A percentile compares a stretch with the other conserved stretches of the same genome.
phyloP scores from a whole-genome alignment of 2,888 invertebrate species.

The Conchocele bisecta region DNA sequence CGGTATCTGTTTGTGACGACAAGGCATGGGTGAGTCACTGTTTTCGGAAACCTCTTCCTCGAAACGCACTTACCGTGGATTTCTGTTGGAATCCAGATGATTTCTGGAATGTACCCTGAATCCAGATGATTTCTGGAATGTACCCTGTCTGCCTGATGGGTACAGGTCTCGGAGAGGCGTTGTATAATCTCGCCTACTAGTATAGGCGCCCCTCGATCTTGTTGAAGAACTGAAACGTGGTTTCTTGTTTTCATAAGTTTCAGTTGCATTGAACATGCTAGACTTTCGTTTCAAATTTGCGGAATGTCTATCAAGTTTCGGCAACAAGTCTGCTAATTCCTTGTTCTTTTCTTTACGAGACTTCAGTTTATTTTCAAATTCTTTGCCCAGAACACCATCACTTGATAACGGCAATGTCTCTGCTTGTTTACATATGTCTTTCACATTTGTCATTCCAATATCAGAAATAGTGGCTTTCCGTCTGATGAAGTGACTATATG shows the following conservation, averaged over 20 bases:
- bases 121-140: no score
- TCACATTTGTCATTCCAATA: conserved; percentile 21
- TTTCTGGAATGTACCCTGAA: no score
- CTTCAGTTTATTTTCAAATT: conserved; percentile 30
- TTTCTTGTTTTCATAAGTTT: no score
- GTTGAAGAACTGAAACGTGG: no score
- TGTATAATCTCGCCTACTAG: no score
- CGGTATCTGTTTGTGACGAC: conserved; percentile 40
- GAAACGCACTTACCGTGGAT: conserved; percentile 29
- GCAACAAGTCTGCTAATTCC: conserved; percentile 33
- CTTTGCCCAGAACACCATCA: conserved; percentile 31
- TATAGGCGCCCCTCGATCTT: no score
- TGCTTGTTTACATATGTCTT: conserved; percentile 18
- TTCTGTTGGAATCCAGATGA: no score
- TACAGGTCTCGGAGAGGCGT: no score
- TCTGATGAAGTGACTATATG: conserved; percentile 29
- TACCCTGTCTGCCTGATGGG: no score
- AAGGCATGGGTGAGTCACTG: conserved; percentile 4
- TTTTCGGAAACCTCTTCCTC: conserved; percentile 8
- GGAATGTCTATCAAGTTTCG: conserved; percentile 21
- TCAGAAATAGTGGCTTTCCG: conserved; percentile 29
- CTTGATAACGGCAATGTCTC: conserved; percentile 21
- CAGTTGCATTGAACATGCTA: no score
- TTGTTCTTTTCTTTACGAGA: conserved; percentile 39
- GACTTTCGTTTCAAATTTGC: no score